phyloP scores from a whole-genome alignment of 1,140 invertebrate genomes.

The Onthophagus taurus region DNA sequence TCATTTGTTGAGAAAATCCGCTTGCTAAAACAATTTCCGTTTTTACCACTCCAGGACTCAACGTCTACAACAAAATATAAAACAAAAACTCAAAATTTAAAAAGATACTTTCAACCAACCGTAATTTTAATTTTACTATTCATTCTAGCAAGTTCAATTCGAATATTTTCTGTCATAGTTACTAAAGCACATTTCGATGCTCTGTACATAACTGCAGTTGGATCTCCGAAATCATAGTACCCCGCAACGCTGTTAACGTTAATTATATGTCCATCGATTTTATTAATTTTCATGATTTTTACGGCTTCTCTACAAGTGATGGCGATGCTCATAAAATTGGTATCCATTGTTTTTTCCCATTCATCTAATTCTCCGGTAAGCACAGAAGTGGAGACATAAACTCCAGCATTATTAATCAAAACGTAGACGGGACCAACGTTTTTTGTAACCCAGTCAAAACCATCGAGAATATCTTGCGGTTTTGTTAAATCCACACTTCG shows the following conservation, averaged over 20 bases:
- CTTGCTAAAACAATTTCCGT: conserved; percentile 1
- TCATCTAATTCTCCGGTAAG: conserved; percentile 19
- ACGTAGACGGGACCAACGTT: conserved; percentile 38
- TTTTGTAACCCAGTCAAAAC: conserved; percentile 49
- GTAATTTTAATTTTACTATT: conserved; percentile 41
- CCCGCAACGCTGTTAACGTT: conserved; percentile 46
- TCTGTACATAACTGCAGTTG: conserved; percentile 36
- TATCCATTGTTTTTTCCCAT: conserved; percentile 44
- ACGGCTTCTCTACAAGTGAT: conserved; percentile 48
- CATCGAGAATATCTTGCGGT: conserved; percentile 47
- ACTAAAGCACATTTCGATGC: conserved; percentile 43
- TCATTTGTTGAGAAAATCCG: not conserved
- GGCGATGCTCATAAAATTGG: conserved; percentile 48
- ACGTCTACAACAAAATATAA: not conserved
- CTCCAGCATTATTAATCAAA: not conserved
- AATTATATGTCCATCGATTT: conserved; percentile 55
- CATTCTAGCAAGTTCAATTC: conserved; percentile 38
- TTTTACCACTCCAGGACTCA: conserved; percentile 2
- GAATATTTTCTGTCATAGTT: conserved; percentile 39
- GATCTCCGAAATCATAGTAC: conserved; percentile 27
- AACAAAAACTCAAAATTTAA: too few species aligned
- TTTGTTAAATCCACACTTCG: conserved; percentile 48
- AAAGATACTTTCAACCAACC: conserved; percentile 26
- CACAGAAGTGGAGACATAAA: not conserved
- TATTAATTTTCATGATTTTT: conserved; percentile 45